Conservation (phyloP, 2,113 vertebrate species). For the Sprattus sprattus region DNA sequence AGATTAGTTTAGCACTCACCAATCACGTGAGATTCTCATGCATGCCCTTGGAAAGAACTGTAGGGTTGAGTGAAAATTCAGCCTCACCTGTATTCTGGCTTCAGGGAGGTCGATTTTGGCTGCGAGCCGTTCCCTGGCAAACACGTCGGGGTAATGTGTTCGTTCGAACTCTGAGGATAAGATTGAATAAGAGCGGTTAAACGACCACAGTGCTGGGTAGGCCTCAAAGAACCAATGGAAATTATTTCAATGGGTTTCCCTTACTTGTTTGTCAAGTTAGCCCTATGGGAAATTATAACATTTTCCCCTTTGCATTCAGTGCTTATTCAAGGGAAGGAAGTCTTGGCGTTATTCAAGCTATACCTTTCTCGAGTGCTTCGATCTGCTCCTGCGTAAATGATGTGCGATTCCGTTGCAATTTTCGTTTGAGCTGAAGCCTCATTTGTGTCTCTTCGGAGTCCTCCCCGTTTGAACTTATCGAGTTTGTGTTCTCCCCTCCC, state of each 20-base stretch:
- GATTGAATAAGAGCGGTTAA: not conserved
- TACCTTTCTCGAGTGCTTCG: conserved; percentile 98
- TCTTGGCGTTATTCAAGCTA: not conserved
- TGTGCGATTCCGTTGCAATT: conserved; percentile 95
- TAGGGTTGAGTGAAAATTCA: not conserved
- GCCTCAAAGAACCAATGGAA: not conserved
- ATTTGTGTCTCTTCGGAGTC: conserved; percentile 97
- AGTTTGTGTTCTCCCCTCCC: conserved; percentile 88
- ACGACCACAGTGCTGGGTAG: not conserved
- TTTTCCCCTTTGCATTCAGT: not conserved
- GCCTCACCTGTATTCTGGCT: conserved; percentile 95
- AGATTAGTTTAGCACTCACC: not conserved
- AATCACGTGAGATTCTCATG: not conserved
- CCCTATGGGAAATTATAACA: not conserved
- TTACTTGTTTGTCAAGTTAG: not conserved
- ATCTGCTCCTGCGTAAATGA: conserved; percentile 99
- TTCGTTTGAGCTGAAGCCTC: conserved; percentile 96
- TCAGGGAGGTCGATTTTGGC: conserved; percentile 99
- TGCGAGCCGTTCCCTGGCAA: conserved; percentile 95
- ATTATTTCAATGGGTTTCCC: not conserved
- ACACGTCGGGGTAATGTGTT: conserved; percentile 98
- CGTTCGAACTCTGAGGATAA: conserved; percentile 90
- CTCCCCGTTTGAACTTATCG: conserved; percentile 89
- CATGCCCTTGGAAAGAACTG: not conserved
- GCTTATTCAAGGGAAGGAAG: not conserved